A percentile compares a stretch with the other conserved stretches of the same genome.
Conservation (phyloP, 2,797 vertebrate genomes). For the Heterohyrax brucei region DNA sequence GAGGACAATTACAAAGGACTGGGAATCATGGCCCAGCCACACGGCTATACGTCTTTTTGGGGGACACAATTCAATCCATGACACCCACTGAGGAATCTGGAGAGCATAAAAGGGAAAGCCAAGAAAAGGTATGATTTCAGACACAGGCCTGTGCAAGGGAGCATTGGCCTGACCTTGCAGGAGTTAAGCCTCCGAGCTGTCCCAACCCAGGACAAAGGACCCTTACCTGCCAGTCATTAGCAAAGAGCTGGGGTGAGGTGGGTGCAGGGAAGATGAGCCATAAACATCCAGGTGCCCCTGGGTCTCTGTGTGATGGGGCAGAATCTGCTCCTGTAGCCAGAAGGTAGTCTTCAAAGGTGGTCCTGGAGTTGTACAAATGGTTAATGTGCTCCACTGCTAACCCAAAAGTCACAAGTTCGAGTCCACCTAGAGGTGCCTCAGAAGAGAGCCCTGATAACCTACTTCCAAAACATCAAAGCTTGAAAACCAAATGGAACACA, state of each 20-base stretch:
- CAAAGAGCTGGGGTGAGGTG: neutral
- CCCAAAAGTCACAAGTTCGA: too few relatives aligned
- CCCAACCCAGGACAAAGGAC: neutral
- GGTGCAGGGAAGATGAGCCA: neutral
- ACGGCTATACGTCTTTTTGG: too few relatives aligned
- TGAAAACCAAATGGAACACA: too few relatives aligned
- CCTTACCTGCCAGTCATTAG: rapidly evolving
- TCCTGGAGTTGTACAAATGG: too few relatives aligned
- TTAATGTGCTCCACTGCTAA: too few relatives aligned
- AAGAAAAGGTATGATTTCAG: neutral
- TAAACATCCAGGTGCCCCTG: neutral
- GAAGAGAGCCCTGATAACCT: too few relatives aligned
- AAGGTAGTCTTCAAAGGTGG: neutral
- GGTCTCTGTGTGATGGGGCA: neutral
- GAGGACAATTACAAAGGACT: too few relatives aligned
- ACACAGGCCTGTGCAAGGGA: neutral
- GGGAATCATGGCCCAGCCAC: too few relatives aligned
- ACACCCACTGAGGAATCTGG: neutral
- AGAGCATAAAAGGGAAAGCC: neutral
- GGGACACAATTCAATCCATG: too few relatives aligned
- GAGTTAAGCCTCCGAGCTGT: neutral
- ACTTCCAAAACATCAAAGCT: too few relatives aligned
- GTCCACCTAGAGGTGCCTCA: too few relatives aligned
- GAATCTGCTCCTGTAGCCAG: too few relatives aligned
- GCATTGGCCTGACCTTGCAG: neutral